Base-by-base conservation (phyloP, 2,113 vertebrate genomes). In the Romanogobio albipinnatus region DNA sequence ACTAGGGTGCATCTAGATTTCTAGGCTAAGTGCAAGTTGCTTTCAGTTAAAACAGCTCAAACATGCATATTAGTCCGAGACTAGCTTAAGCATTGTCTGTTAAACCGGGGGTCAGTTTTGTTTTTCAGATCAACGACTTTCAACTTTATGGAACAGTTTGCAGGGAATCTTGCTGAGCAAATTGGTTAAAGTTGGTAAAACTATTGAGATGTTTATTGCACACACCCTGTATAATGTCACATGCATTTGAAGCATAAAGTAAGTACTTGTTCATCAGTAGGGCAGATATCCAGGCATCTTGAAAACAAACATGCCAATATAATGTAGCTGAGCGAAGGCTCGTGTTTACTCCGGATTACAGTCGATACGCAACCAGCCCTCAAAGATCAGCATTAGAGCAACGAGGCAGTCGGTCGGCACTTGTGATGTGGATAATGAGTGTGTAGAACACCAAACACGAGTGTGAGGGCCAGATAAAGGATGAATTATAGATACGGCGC, bases 401-500 rank as follows among this genome's bases (percentile, higher is more conserved):
- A 26, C 15, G 73, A 58, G 71, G 90, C 89, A 85, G 90, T 89
- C 89, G 64, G 88, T 84, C 85, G 64, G 84, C 64, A 87, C 88
- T 90, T 92, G 90, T 91, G 91, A 94, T 90, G 92, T 91, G 91
- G 91, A 86, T 89, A 89, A 87, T 49, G 86, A 89, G 88, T 87
- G 86, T 49, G 87, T 84, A 85, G 79, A 92, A 85, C 90, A 89
- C 82, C 84, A 9, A 90, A 88, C 87, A 86, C 74, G 89, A 92
- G 91, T 93, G 92, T 24, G 81, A 92, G 90, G 77, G 83, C 88
- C 90, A 93, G 92, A 93, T 92, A 93, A 91, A 90, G 91, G 91
- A 93, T 93, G 92, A 93, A 93, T 94, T 93, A 94, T 93, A 93
- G 91, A 93, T 94, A 89, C 84, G 74, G 82, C 64, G 88, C 92